Conservation (phyloP, 2,797 vertebrate genomes). For the Oreonectes daqikongensis region DNA sequence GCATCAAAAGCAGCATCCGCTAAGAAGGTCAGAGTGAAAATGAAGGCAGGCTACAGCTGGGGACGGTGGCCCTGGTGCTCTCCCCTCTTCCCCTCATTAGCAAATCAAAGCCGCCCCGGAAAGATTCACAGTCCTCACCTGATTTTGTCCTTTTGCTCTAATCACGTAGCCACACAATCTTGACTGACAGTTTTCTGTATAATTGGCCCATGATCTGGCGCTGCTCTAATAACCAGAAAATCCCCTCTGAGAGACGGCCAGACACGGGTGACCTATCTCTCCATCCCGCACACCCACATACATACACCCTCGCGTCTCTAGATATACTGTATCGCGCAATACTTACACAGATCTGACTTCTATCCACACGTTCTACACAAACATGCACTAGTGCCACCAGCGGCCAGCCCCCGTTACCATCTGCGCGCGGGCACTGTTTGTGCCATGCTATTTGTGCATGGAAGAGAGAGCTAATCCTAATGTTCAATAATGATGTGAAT, state of each 20-base stretch:
- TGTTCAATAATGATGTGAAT: conserved; percentile 99
- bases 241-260: conserved; percentile 98
- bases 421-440: conserved; percentile 47
- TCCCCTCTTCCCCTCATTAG: conserved; percentile 93
- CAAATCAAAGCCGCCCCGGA: conserved; percentile 99
- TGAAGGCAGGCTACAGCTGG: conserved; percentile 97
- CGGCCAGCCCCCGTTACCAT: conserved; percentile 44
- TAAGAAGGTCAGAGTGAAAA: conserved; percentile 98
- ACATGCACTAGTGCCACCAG: conserved; percentile 40
- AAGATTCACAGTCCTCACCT: conserved; percentile 99
- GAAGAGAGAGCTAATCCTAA: conserved; percentile 87
- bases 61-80: conserved; percentile 78
- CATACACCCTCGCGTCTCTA: conserved; percentile 4
- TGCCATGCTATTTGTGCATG: conserved; percentile 84
- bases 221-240: conserved; percentile 99
- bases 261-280: conserved; percentile 93
- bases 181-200: conserved; percentile 99
- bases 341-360: conserved; percentile 42
- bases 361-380: conserved; percentile 35
- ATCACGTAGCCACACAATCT: conserved; percentile 84
- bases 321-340: conserved; percentile 22
- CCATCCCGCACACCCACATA: conserved; percentile 66
- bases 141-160: conserved; percentile 94
- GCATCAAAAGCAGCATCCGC: conserved; percentile 91
- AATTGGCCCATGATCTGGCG: conserved; percentile 99